Evolutionary conservation across 2,888 invertebrate genomes (phyloP).

Genomic region (Esperia sulphurella): DNA sequence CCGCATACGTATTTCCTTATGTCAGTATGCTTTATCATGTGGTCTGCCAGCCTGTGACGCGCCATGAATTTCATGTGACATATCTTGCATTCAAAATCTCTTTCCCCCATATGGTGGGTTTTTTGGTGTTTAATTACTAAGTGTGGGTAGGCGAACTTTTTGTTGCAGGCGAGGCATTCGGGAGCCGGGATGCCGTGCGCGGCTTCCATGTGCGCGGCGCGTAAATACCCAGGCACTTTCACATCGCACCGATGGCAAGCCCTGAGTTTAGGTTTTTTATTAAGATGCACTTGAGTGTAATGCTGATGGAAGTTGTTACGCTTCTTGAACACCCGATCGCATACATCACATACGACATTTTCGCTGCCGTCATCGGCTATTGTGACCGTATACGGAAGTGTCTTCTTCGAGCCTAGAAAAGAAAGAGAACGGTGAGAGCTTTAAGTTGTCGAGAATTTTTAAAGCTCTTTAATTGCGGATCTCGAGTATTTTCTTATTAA

Average conservation of each 20-base stretch:
- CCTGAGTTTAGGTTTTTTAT: slow-evolving; percentile 23
- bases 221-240: slow-evolving; percentile 20
- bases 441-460: too few relatives aligned
- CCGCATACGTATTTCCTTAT: slow-evolving; percentile 33
- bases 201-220: slow-evolving; percentile 27
- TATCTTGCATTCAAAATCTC: slow-evolving; percentile 22
- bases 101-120: slow-evolving; percentile 41
- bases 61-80: slow-evolving; percentile 30
- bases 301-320: slow-evolving; percentile 27
- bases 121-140: slow-evolving; percentile 38
- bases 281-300: slow-evolving; percentile 30
- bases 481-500: too few relatives aligned
- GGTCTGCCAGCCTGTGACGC: slow-evolving; percentile 18
- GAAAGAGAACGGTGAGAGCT: neutral
- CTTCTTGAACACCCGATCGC: slow-evolving; percentile 17
- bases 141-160: slow-evolving; percentile 22
- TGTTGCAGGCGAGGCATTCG: slow-evolving; percentile 25
- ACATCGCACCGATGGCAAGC: slow-evolving; percentile 30
- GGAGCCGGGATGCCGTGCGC: slow-evolving; percentile 26
- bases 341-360: slow-evolving; percentile 8
- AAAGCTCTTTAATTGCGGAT: too few relatives aligned
- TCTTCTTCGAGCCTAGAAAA: slow-evolving; percentile 11
- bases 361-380: slow-evolving; percentile 9
- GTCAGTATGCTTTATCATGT: slow-evolving; percentile 26
- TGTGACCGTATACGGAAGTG: neutral